These are phyloP conservation scores for Polypterus bichir DNA, from an alignment of 2,113 vertebrate genomes.

Conservation along the genomic window DNA sequence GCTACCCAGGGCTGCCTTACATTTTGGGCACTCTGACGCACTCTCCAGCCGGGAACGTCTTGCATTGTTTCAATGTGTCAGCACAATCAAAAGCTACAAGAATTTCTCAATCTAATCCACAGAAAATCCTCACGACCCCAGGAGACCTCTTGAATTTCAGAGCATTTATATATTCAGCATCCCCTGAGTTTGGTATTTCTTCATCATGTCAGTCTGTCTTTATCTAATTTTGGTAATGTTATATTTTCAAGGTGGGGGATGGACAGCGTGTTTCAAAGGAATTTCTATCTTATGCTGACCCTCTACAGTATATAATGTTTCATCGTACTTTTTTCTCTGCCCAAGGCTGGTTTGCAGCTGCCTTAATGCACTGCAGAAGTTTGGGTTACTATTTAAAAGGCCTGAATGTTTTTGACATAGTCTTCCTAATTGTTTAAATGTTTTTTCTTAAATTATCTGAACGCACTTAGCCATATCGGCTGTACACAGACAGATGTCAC, in stretches of 20 bases:
- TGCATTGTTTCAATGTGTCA: too few species aligned
- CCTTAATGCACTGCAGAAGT: neutral
- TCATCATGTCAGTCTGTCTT: slow-evolving; percentile 18
- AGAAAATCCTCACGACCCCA: slow-evolving; percentile 9
- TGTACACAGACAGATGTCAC: too few species aligned
- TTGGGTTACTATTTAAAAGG: slow-evolving; percentile 4
- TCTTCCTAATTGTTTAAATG: slow-evolving; percentile 3
- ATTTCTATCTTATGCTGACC: slow-evolving; percentile 4
- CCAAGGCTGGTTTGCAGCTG: slow-evolving; percentile 2
- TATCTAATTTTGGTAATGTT: slow-evolving; percentile 24
- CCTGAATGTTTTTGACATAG: slow-evolving; percentile 1
- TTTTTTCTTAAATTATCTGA: neutral
- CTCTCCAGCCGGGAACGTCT: too few species aligned
- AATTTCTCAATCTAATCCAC: slow-evolving; percentile 2
- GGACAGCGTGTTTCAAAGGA: slow-evolving; percentile 12
- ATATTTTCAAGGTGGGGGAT: slow-evolving; percentile 3
- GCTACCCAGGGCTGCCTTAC: too few species aligned
- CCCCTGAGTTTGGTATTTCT: slow-evolving; percentile 7
- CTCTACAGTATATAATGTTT: slow-evolving; percentile 11
- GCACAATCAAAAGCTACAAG: neutral
- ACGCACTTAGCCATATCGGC: too few species aligned
- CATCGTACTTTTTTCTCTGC: slow-evolving; percentile 5
- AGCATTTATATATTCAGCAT: slow-evolving; percentile 11
- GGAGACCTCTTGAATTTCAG: slow-evolving; percentile 15
- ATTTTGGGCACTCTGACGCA: too few species aligned